Evolutionary conservation across 2,888 invertebrate genomes (phyloP).

Genomic region (Acronicta psi): DNA sequence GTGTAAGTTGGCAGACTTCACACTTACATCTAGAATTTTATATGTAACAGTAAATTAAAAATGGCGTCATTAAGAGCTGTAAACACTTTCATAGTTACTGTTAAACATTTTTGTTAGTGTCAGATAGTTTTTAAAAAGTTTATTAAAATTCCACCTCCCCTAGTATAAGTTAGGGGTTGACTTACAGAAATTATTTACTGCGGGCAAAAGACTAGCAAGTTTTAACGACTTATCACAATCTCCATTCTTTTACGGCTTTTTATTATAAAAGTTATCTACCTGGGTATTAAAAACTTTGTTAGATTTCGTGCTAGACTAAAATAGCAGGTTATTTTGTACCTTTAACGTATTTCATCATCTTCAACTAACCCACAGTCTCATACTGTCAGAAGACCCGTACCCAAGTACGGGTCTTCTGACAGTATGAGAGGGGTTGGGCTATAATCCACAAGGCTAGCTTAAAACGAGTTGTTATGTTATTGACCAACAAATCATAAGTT

Average conservation of each 20-base stretch:
- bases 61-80: neutral
- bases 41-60: neutral
- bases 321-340: neutral
- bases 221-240: slow-evolving; percentile 34
- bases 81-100: neutral
- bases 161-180: slow-evolving; percentile 33
- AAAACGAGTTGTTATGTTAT: no score
- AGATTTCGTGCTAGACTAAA: neutral
- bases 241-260: slow-evolving; percentile 34
- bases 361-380: no score
- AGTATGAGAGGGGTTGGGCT: no score
- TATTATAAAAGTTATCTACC: slow-evolving; percentile 34
- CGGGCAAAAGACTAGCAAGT: slow-evolving; percentile 31
- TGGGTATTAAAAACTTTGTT: slow-evolving; percentile 1
- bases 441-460: no score
- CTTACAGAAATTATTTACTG: slow-evolving; percentile 39
- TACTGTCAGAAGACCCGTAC: no score
- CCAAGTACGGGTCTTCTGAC: no score
- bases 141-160: slow-evolving; percentile 16
- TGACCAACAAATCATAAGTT: no score
- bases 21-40: no score
- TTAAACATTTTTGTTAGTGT: neutral
- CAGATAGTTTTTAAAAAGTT: slow-evolving; percentile 12
- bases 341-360: no score
- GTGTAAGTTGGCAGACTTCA: no score